Base-by-base conservation (phyloP, 64 coral and sea anemone genomes). In the Pocillopora damicornis region DNA sequence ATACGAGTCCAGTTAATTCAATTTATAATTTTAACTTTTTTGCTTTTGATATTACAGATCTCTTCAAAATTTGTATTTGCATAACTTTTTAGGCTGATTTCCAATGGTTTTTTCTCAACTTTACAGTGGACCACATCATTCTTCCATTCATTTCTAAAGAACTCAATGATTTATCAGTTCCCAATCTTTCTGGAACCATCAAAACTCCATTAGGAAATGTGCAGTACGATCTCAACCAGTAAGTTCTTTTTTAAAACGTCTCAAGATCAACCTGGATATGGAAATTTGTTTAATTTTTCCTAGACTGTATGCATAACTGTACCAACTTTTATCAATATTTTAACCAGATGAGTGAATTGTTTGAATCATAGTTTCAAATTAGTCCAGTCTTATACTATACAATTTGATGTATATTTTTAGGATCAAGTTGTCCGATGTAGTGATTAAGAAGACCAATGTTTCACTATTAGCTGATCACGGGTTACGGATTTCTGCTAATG, bases 131-230 rank as follows among this genome's bases (percentile, higher is more conserved):
- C 7, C 90, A 87, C 56, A 77, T 60, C 22, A 68, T 86, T 18
- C 77, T 92, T 34, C 90, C 90, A 87, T 92, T 92, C 79, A n/a
- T 92, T 37, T 75, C 86, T 13, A 87, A 79, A 61, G 73, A 92
- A 87, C 75, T 92, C 9, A 73, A 87, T 87, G 75, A 86, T n/a
- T 77, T 92, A 34, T 36, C 30, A 14, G 76, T 92, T 2, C 90
- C 90, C 37, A 62, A 22, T 18, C 18, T 92, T 22, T 37, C 38
- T 13, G 90, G 90, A 42, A 77, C 76, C 13, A 68, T 79, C 17
- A 92, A 92, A 16, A 92, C 90, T 10, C 90, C 83, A 62, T 51
- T 92, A 36, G 90, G 90, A 15, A 64, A 79, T 22, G 90, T 92
- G 0, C 34, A 79, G 59, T 92, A 78, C 42, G 74, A 80, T 12